Conservation (phyloP, 2,888 invertebrate genomes). For the Apamea crenata region DNA sequence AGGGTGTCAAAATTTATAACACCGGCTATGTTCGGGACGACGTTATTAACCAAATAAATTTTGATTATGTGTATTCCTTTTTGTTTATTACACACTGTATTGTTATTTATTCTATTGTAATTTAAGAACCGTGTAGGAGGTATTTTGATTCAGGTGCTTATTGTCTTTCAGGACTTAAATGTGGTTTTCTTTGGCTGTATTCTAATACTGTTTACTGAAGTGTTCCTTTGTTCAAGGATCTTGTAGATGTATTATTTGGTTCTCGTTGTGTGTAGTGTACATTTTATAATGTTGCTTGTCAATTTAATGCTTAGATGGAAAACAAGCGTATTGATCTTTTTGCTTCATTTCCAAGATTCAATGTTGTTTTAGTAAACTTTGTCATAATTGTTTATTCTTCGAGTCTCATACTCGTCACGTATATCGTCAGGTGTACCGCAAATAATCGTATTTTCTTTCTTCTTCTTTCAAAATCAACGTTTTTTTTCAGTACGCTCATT, state of each 20-base stretch:
- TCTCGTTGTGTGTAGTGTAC: not conserved
- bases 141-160: conserved; percentile 44
- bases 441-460: not conserved
- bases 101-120: conserved; percentile 46
- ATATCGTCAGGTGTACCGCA: not conserved
- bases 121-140: conserved; percentile 29
- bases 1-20: conserved; percentile 67
- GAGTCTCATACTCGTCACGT: not conserved
- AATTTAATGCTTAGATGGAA: not conserved
- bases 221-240: conserved; percentile 5
- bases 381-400: no score
- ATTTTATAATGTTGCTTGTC: not conserved
- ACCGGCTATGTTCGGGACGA: conserved; percentile 56
- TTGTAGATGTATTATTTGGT: conserved; percentile 6
- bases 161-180: conserved; percentile 34
- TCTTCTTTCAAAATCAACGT: not conserved
- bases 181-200: not conserved
- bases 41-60: conserved; percentile 72
- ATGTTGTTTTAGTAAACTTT: not conserved
- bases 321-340: not conserved
- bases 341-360: not conserved
- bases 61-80: conserved; percentile 66
- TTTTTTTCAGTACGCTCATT: not conserved
- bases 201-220: conserved; percentile 10
- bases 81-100: conserved; percentile 56